Conservation (phyloP, 2,113 vertebrate genomes). For the Pseudopipra pipra region DNA sequence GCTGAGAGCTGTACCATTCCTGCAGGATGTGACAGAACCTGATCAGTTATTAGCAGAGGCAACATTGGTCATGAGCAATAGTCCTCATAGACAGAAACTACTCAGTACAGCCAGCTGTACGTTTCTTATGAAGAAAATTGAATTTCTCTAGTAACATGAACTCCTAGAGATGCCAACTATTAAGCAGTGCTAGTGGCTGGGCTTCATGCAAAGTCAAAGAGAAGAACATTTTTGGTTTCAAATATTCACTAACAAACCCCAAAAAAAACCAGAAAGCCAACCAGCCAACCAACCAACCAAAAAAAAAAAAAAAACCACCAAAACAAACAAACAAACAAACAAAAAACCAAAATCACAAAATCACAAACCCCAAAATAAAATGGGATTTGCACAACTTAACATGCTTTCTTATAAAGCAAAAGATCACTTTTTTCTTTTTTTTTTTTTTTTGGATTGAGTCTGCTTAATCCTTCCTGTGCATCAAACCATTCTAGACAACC, state of each 20-base stretch:
- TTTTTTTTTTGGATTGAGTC: neutral
- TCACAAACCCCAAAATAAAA: neutral
- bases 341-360: neutral
- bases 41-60: neutral
- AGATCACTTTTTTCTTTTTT: neutral
- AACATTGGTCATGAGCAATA: neutral
- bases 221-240: neutral
- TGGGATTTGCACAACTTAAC: neutral
- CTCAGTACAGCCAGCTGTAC: neutral
- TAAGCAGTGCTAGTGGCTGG: neutral
- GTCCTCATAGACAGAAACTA: neutral
- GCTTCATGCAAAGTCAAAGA: neutral
- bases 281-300: neutral
- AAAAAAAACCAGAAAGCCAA: neutral
- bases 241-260: neutral
- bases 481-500: neutral
- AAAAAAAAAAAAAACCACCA: too few relatives aligned
- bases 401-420: neutral
- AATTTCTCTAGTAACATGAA: neutral
- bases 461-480: neutral
- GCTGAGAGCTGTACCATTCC: neutral
- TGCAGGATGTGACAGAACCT: neutral
- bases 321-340: too few relatives aligned
- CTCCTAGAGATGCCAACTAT: neutral
- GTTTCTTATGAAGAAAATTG: neutral